Evolutionary conservation across 2,888 invertebrate species (phyloP), one percentile per base, ranked within the genome.

Genomic region (Melinopterus prodromus): DNA sequence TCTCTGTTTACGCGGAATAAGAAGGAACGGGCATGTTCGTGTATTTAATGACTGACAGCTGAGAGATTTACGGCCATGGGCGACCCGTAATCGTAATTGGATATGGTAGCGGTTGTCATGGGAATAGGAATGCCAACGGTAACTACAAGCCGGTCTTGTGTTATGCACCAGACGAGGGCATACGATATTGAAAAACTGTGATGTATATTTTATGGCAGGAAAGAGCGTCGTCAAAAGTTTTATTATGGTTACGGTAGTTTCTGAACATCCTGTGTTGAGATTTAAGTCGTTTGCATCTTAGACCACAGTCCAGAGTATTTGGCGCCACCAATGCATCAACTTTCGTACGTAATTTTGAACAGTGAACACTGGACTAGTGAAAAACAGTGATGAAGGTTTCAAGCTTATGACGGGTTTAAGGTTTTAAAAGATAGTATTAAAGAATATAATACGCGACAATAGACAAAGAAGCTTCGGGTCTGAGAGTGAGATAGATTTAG

Each of bases 71-170:
- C 83, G 83, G 83, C 77, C 83, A 80, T 79, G 79, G 80, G 79
- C 79, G 81, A 79, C 80, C 81, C 82, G 84, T 85, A 85, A 85
- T 85, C 83, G 85, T 85, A 85, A 85, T 85, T 85, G 84, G 84
- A 85, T 85, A 85, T 84, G 84, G 83, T 83, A 83, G 82, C 80
- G 81, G 82, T 82, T 83, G 83, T 84, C 84, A 81, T 80, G 77
- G 38, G 82, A 83, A 53, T 53, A 4, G 38, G 82, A 74, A 74
- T 74, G 74, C 37, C 74, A 37, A 15, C 74, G 74, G 74, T n/a
- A 37, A 74, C 74, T 35, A 35, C 71, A 71, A n/a, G 12, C 53
- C 53, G 53, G 53, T 53, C 53, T 53, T 53, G 53, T 53, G 53
- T 53, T 53, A 53, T 2, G 53, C 12, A 12, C 53, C 53, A 53